phyloP scores from a whole-genome alignment of 2,113 vertebrate species.

The Solea senegalensis region DNA sequence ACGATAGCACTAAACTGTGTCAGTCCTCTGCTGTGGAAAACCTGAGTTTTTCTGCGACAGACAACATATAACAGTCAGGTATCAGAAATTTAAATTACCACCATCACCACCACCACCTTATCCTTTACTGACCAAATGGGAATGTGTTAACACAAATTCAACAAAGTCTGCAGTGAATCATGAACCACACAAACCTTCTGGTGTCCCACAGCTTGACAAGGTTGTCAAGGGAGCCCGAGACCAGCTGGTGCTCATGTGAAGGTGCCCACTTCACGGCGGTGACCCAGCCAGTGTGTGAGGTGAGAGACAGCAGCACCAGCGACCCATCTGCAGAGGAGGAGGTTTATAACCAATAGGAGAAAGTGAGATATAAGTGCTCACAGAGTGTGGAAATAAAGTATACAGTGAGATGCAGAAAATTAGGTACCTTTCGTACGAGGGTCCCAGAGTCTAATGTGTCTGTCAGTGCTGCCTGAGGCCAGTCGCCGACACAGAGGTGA shows the following conservation, averaged over 20 bases:
- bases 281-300: conserved; percentile 97
- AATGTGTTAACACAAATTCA: too few species aligned
- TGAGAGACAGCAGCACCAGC: conserved; percentile 91
- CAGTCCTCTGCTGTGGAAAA: too few species aligned
- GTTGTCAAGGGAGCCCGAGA: conserved; percentile 96
- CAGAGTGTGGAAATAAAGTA: neutral
- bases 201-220: conserved; percentile 98
- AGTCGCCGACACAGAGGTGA: conserved; percentile 91
- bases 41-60: too few species aligned
- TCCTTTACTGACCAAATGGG: too few species aligned
- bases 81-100: too few species aligned
- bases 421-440: conserved; percentile 90
- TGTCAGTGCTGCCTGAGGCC: conserved; percentile 93
- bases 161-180: neutral
- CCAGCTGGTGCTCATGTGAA: conserved; percentile 90
- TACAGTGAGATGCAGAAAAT: neutral
- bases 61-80: too few species aligned
- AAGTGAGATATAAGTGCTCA: neutral
- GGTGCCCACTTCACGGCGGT: conserved; percentile 95
- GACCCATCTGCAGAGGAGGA: conserved; percentile 87
- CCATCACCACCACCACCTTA: too few species aligned
- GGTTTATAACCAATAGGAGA: neutral
- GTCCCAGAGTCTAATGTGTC: conserved; percentile 95
- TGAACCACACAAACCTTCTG: conserved; percentile 85
- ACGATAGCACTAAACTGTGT: too few species aligned